Conservation (phyloP, 1,140 invertebrate genomes). For the Oedothorax gibbosus region DNA sequence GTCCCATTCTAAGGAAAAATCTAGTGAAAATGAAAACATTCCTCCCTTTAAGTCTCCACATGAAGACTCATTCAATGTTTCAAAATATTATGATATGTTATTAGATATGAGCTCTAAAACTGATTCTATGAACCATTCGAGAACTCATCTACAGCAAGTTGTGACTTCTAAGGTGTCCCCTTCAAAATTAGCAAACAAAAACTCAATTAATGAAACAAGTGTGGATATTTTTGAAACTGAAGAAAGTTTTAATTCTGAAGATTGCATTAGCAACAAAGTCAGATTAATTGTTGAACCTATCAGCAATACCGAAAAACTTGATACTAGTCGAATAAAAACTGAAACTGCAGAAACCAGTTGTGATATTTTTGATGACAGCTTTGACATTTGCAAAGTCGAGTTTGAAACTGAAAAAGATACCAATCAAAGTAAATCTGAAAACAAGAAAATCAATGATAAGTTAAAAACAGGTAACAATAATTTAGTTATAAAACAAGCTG, state of each 20-base stretch:
- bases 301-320: neutral
- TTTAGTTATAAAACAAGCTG: too few relatives aligned
- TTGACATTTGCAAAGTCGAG: neutral
- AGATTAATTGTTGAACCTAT: neutral
- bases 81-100: too few relatives aligned
- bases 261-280: neutral
- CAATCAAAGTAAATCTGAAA: neutral
- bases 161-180: too few relatives aligned
- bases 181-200: neutral
- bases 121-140: too few relatives aligned
- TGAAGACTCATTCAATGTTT: too few relatives aligned
- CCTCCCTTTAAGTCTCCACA: too few relatives aligned
- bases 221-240: slow-evolving; percentile 43
- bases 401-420: neutral
- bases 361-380: slow-evolving; percentile 31
- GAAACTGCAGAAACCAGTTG: slow-evolving; percentile 9
- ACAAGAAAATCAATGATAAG: neutral
- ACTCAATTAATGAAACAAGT: slow-evolving; percentile 20
- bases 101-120: too few relatives aligned
- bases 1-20: too few relatives aligned
- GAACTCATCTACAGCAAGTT: too few relatives aligned
- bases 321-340: neutral
- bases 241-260: slow-evolving; percentile 9
- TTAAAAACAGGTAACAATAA: too few relatives aligned
- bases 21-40: too few relatives aligned